Percentiles rank a stretch among this genome's conserved stretches.
phyloP scores from a whole-genome alignment of 2,797 vertebrate genomes.

The Melanotaenia nigrans region DNA sequence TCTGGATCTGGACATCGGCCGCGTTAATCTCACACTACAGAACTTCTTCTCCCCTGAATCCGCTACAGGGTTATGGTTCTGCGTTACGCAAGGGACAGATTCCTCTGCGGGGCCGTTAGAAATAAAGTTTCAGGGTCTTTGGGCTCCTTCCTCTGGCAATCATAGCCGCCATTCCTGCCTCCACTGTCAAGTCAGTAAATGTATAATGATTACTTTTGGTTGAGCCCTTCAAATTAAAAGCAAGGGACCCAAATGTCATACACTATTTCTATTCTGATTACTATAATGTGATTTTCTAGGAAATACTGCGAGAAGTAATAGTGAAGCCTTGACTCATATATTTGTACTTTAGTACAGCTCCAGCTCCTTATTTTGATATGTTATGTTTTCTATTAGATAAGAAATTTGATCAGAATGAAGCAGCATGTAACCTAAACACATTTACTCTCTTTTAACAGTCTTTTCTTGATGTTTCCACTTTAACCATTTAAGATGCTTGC shows the following conservation, averaged over 20 bases:
- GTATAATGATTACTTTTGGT: slow-evolving; percentile 24
- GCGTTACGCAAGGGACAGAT: slow-evolving; percentile 38
- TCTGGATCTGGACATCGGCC: slow-evolving; percentile 37
- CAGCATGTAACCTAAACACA: too few species aligned
- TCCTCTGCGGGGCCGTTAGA: slow-evolving; percentile 71
- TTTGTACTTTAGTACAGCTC: too few species aligned
- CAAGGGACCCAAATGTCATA: neutral
- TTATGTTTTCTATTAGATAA: too few species aligned
- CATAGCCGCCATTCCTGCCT: slow-evolving; percentile 85
- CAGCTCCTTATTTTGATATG: too few species aligned
- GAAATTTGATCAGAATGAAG: too few species aligned
- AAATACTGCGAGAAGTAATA: too few species aligned
- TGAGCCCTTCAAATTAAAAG: slow-evolving; percentile 50
- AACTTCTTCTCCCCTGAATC: slow-evolving; percentile 34
- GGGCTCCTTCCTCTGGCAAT: slow-evolving; percentile 81
- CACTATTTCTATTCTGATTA: too few species aligned
- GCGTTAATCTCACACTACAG: slow-evolving; percentile 15
- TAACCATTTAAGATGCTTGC: too few species aligned
- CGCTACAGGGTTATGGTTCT: slow-evolving; percentile 28
- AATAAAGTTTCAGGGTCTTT: slow-evolving; percentile 86
- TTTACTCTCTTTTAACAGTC: too few species aligned
- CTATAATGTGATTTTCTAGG: too few species aligned
- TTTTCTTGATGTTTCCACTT: too few species aligned
- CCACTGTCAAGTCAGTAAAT: slow-evolving; percentile 36
- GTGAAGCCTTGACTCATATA: too few species aligned